Base-by-base conservation (phyloP, 2,888 invertebrate species). In the Chaetoderma sp. region DNA sequence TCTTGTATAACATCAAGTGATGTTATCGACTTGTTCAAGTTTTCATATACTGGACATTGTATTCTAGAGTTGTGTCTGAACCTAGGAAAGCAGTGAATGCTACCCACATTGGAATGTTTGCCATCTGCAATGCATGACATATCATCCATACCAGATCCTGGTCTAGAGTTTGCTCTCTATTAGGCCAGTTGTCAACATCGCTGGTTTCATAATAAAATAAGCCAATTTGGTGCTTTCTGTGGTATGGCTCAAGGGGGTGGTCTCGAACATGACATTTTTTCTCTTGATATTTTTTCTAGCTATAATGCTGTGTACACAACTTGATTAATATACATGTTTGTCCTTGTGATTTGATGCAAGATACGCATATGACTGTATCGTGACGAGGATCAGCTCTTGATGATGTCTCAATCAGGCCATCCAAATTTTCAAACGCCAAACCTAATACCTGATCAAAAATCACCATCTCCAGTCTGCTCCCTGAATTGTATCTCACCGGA, bases 41-140 rank as follows among this genome's bases (percentile, higher is more conserved):
- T 73, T 60, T 47, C 73, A 72, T 73, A 54, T 72, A 73, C 4
- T 18, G 18, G n/a, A 73, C 63, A 13, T 18, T 52, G 42, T 72
- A 68, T 39, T 55, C 28, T 30, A 66, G 68, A 36, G 67, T 39
- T 10, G 32, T 30, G 47, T 72, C 71, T 18, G 23, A 16, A 23
- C 8, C 18, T 30, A 55, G 18, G 21, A 28, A 6, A 10, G 66
- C 30, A 57, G 71, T 72, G 61, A 60, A 72, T 16, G 71, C 72
- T 18, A 60, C 57, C 72, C 68, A 72, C 63, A 70, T n/a, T n/a
- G n/a, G n/a, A n/a, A n/a, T n/a, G n/a, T n/a, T n/a, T n/a, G n/a
- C n/a, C n/a, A n/a, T n/a, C n/a, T n/a, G n/a, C n/a, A n/a, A n/a
- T n/a, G n/a, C n/a, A n/a, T n/a, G n/a, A n/a, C n/a, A n/a, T n/a